Evolutionary conservation across 2,888 invertebrate genomes (phyloP).

Genomic region (Nycteola revayana): DNA sequence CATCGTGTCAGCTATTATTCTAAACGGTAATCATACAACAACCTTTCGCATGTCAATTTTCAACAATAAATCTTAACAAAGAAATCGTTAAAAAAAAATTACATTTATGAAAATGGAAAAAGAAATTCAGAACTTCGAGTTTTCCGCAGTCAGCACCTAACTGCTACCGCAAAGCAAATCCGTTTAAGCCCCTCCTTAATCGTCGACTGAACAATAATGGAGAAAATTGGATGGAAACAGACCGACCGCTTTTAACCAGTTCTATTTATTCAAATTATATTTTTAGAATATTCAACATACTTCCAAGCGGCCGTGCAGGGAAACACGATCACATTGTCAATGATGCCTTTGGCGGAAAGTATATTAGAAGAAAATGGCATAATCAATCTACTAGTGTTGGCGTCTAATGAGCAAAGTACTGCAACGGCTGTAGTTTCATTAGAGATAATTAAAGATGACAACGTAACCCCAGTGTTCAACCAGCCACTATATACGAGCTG

Average conservation of each 20-base stretch:
- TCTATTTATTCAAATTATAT: too few species aligned
- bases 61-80: too few species aligned
- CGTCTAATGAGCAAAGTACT: conserved; percentile 36
- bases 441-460: conserved; percentile 59
- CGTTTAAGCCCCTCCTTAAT: conserved; percentile 1
- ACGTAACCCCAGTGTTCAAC: conserved; percentile 53
- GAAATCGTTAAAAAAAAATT: too few species aligned
- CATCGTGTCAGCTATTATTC: conserved; percentile 31
- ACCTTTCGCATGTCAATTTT: too few species aligned
- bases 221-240: conserved; percentile 1
- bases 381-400: conserved; percentile 48
- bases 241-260: background rate
- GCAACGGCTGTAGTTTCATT: conserved; percentile 48
- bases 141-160: conserved; percentile 1
- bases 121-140: too few species aligned
- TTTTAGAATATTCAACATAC: conserved; percentile 45
- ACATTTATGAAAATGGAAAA: too few species aligned
- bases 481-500: conserved; percentile 47
- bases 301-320: conserved; percentile 38
- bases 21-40: conserved; percentile 36
- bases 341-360: conserved; percentile 37
- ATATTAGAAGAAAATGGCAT: conserved; percentile 49
- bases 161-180: background rate
- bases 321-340: conserved; percentile 45
- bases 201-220: background rate